Evolutionary conservation across 37 sponge, comb jelly and placozoan species (phyloP).

Genomic region (Ephydatia muelleri): DNA sequence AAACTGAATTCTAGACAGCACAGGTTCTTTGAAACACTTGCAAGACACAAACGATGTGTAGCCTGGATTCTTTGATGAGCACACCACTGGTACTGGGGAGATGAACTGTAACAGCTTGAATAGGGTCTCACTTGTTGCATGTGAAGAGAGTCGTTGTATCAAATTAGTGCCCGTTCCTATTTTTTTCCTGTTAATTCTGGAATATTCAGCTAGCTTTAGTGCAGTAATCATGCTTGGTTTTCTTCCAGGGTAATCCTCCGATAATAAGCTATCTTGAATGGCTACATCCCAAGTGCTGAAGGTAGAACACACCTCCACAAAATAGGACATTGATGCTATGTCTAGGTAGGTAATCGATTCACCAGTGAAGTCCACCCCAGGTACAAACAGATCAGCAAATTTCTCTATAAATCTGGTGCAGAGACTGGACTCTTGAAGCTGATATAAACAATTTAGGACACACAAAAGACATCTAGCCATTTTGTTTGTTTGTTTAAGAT

Average conservation of each 20-base stretch:
- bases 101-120: neutral
- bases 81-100: neutral
- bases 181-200: neutral
- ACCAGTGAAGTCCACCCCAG: no score
- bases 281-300: no score
- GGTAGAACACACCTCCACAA: no score
- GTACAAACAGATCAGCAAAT: no score
- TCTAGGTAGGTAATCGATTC: no score
- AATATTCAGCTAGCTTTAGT: neutral
- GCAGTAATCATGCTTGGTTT: neutral
- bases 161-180: neutral
- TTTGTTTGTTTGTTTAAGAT: no score
- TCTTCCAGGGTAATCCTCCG: neutral
- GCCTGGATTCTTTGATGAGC: neutral
- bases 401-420: no score
- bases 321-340: no score
- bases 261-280: no score
- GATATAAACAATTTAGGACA: no score
- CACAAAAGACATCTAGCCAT: no score
- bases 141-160: neutral
- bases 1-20: neutral
- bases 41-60: neutral
- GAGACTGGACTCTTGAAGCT: no score
- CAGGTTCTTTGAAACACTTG: neutral
- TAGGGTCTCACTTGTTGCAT: neutral